Conservation (phyloP, 2,113 vertebrate species). For the Pygoscelis adeliae region DNA sequence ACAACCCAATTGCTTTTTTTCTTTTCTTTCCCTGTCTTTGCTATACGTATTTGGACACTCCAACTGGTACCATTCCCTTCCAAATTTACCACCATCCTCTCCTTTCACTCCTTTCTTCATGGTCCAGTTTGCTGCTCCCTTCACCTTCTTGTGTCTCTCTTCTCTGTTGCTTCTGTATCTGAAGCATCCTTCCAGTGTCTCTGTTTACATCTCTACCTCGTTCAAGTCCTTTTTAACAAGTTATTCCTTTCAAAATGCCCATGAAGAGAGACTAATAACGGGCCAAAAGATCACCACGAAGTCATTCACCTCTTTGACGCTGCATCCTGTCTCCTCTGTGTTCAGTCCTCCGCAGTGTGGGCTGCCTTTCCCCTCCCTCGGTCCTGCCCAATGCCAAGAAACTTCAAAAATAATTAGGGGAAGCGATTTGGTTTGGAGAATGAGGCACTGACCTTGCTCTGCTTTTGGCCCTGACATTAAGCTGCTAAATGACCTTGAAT, state of each 20-base stretch:
- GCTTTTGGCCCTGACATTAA: not conserved
- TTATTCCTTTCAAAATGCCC: not conserved
- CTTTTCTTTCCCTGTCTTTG: not conserved
- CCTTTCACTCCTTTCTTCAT: not conserved
- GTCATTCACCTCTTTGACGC: not conserved
- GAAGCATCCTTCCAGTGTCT: not conserved
- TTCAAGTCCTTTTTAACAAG: not conserved
- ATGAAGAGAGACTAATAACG: not conserved
- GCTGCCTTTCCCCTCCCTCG: not conserved
- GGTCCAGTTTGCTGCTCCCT: not conserved
- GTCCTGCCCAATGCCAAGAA: not conserved
- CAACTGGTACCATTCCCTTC: not conserved
- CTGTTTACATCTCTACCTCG: not conserved
- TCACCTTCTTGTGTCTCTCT: not conserved
- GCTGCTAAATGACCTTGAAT: conserved; percentile 40
- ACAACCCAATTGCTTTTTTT: not conserved
- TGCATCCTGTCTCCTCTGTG: not conserved
- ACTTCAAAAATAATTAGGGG: not conserved
- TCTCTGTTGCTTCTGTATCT: not conserved
- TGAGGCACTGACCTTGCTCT: not conserved
- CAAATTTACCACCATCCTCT: not conserved
- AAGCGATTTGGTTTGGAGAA: not conserved
- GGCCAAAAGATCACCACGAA: not conserved
- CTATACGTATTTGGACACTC: not conserved
- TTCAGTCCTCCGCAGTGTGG: not conserved